Percentiles rank a stretch among this genome's conserved stretches.
Conservation (phyloP, 2,113 vertebrate genomes). For the Varanus salvator region DNA sequence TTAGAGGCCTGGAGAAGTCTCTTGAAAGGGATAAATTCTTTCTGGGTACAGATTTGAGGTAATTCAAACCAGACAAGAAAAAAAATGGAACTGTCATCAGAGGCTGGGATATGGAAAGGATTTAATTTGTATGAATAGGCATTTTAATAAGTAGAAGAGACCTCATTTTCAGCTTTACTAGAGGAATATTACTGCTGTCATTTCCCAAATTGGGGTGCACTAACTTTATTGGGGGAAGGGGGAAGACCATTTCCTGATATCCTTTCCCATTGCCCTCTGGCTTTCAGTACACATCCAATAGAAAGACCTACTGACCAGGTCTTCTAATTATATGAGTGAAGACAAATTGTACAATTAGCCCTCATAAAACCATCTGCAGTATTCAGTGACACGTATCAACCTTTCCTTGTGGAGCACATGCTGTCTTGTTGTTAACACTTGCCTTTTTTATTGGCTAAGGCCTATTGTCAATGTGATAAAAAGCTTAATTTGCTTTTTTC, state of each 20-base stretch:
- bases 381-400: slow-evolving; percentile 44
- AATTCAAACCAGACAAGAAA: slow-evolving; percentile 80
- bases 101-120: slow-evolving; percentile 74
- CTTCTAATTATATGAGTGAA: slow-evolving; percentile 60
- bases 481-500: slow-evolving; percentile 49
- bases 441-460: slow-evolving; percentile 44
- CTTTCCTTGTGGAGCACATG: slow-evolving; percentile 50
- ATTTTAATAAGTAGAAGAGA: slow-evolving; percentile 81
- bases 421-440: slow-evolving; percentile 44
- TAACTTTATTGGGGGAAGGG: slow-evolving; percentile 71
- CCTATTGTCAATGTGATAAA: slow-evolving; percentile 52
- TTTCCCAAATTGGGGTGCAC: slow-evolving; percentile 74
- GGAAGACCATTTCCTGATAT: slow-evolving; percentile 63
- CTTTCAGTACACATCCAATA: slow-evolving; percentile 16
- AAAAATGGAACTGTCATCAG: slow-evolving; percentile 81
- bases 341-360: slow-evolving; percentile 59
- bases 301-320: slow-evolving; percentile 28
- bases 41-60: slow-evolving; percentile 77
- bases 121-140: slow-evolving; percentile 84
- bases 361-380: slow-evolving; percentile 47
- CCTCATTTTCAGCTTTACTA: slow-evolving; percentile 73
- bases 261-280: slow-evolving; percentile 54
- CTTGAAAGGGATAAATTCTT: slow-evolving; percentile 83
- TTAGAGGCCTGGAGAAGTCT: slow-evolving; percentile 79
- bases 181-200: slow-evolving; percentile 72